Evolutionary conservation across 1,140 invertebrate genomes (phyloP), one percentile per base, ranked within the genome.

Genomic region (Ceratina calcarata): DNA sequence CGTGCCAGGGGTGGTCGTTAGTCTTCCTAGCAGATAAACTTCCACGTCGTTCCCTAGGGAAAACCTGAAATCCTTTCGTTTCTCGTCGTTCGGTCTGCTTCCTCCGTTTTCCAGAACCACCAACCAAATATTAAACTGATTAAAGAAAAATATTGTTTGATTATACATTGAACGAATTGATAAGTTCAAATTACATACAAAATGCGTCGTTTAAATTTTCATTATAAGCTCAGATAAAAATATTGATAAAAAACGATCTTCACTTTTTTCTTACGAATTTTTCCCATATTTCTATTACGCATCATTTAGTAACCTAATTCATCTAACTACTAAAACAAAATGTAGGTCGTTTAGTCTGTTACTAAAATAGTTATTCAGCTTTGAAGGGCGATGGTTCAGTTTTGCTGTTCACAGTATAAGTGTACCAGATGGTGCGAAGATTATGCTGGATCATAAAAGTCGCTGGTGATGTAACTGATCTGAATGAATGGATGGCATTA

Each of bases 1-100:
- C 60, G 60, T 64, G 60, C 22, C 49, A 53, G 60, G 58, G 76
- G 76, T 78, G 76, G 76, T 72, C 69, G 68, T 78, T 78, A 71
- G 60, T 72, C 69, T 72, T 77, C 55, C 32, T 18, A 12, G 10
- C 16, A 69, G 68, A 78, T 64, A 45, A 24, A 51, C 18, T 13
- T 12, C 37, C 2, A 49, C 69, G 18, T 37, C 20, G 22, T 62
- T 18, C 69, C 60, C 51, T 24, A 12, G 58, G 13, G 67, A 32
- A 69, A 57, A 32, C 51, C 10, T 16, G 45, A 8, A 22, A 51
- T 37, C 18, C 20, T 20, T 49, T 15, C 22, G 7, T 67, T 49
- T 16, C 18, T 64, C 61, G 8, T 64, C 16, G 61, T 32, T 65
- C 18, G 18, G 12, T n/a, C 8, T 13, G 64, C 13, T 49, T 45